Conservation (phyloP, 2,113 vertebrate genomes). For the Phalacrocorax brasilianus region DNA sequence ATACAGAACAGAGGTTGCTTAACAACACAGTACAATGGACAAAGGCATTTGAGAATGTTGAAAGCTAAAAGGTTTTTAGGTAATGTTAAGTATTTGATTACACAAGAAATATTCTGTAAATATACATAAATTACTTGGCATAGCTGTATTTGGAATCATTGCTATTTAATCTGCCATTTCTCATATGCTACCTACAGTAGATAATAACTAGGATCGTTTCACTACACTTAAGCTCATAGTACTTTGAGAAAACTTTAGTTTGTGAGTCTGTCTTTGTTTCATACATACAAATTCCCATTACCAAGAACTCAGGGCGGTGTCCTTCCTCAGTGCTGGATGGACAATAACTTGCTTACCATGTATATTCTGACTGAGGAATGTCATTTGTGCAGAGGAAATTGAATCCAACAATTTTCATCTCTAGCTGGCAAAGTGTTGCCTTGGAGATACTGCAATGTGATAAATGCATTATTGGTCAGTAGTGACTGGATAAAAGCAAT, state of each 20-base stretch:
- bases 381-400: constrained; percentile 11
- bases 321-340: not conserved
- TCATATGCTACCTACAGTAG: not conserved
- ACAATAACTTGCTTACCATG: not conserved
- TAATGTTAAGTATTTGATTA: constrained; percentile 4
- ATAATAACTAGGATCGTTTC: not conserved
- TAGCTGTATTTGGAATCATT: not conserved
- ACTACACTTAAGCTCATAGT: not conserved
- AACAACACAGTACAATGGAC: constrained; percentile 29
- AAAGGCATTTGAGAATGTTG: constrained; percentile 45
- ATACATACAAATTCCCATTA: not conserved
- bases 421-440: constrained; percentile 23
- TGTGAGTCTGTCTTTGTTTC: not conserved
- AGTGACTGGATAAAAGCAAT: constrained; percentile 43
- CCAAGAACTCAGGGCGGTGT: not conserved
- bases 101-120: not conserved
- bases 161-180: not conserved
- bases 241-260: not conserved
- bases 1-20: constrained; percentile 41
- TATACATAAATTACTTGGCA: constrained; percentile 16
- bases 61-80: constrained; percentile 44
- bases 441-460: constrained; percentile 51
- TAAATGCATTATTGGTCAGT: constrained; percentile 60
- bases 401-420: not conserved
- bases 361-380: not conserved